These are phyloP conservation scores for Barnardius zonarius DNA, from an alignment of 2,113 vertebrate genomes.

Conservation along the genomic window DNA sequence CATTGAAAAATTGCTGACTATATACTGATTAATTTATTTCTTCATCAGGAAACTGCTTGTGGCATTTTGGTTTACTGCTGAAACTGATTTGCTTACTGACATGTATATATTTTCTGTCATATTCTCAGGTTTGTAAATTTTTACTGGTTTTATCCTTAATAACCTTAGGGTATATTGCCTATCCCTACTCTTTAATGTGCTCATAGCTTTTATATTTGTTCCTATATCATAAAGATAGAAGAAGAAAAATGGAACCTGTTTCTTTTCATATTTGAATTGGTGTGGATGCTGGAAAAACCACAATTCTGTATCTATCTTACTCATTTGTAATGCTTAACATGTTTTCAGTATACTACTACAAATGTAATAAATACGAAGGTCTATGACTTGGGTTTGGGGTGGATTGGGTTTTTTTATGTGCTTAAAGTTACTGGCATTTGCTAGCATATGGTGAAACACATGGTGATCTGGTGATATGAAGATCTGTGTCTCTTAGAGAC, in stretches of 20 bases:
- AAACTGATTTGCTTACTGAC: slow-evolving; percentile 86
- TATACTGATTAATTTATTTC: slow-evolving; percentile 6
- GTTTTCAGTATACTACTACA: neutral
- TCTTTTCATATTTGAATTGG: neutral
- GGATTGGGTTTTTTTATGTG: rapidly evolving
- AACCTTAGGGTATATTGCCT: neutral
- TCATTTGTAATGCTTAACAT: neutral
- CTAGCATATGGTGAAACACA: neutral
- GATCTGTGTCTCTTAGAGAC: neutral
- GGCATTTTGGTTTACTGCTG: slow-evolving; percentile 86
- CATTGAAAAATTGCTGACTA: neutral
- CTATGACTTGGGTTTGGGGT: neutral
- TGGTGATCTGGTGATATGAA: neutral
- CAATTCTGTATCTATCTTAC: neutral
- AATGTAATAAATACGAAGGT: neutral
- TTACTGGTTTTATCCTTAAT: neutral
- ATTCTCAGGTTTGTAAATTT: slow-evolving; percentile 85
- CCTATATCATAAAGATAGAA: neutral
- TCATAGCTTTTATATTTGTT: neutral
- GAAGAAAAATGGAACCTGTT: neutral
- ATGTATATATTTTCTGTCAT: slow-evolving; percentile 90
- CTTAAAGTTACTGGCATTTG: neutral
- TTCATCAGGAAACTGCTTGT: slow-evolving; percentile 84
- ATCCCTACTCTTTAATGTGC: neutral
- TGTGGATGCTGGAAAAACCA: neutral